Evolutionary conservation across 1,140 invertebrate genomes (phyloP), one percentile per base, ranked within the genome.

Genomic region (Drosophila arawakana): DNA sequence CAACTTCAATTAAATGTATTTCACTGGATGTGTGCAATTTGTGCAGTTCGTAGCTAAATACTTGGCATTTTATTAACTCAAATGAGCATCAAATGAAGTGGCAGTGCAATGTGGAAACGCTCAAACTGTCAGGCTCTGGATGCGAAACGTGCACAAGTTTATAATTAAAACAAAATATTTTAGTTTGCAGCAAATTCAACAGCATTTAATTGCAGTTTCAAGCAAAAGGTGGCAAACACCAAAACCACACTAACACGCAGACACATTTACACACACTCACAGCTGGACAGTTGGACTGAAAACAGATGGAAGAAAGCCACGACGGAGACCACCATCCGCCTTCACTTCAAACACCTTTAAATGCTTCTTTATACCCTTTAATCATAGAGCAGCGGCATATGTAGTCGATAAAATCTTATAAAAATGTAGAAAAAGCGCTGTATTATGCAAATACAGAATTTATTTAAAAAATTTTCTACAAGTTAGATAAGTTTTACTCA

Each of bases 161-260:
- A 65, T 81, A 81, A 80, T 80, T 81, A 80, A 81, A 81, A 81
- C 78, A 76, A 81, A 81, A 81, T 81, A 81, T 81, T 81, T 80
- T 76, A 76, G 68, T 80, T 80, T 43, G 39, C 66, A 47, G 49
- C 35, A 69, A 44, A 61, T 68, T 55, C 57, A 60, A 67, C 73
- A 61, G 49, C 39, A 65, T 80, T 69, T 73, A 81, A 81, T 80
- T 81, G 69, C 60, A 76, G 72, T 59, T 73, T 43, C 52, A 61
- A 76, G 67, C 37, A 60, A 43, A 63, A 68, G 41, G 18, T 18
- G 57, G 30, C 46, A n/a, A 39, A 54, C 21, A 39, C 18, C 55
- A 59, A 44, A 61, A 37, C 50, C 15, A 58, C 21, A 21, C 18
- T 21, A 21, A 21, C 18, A 37, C 25, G 25, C 34, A 49, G 13